A percentile compares a stretch with the other conserved stretches of the same genome.
Conservation (phyloP, 1,140 invertebrate genomes). For the Drosophila ambigua region DNA sequence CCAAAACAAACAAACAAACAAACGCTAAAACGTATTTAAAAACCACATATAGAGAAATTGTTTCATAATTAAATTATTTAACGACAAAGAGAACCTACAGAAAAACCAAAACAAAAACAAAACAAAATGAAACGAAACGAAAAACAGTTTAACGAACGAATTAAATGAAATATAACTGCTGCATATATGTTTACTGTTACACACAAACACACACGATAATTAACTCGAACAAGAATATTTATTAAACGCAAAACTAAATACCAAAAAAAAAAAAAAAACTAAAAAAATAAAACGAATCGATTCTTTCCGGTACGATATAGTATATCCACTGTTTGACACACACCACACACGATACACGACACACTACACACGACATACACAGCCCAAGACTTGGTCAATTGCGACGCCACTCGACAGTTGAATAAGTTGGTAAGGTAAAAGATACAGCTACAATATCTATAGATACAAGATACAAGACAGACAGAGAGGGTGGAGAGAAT, state of each 20-base stretch:
- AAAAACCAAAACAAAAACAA: slow-evolving; percentile 31
- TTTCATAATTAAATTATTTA: slow-evolving; percentile 74
- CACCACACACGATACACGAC: background rate
- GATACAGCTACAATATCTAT: slow-evolving; percentile 5
- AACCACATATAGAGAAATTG: slow-evolving; percentile 67
- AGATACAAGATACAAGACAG: slow-evolving; percentile 12
- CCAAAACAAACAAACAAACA: no score
- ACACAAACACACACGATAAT: slow-evolving; percentile 47
- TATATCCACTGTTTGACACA: no score
- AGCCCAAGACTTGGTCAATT: slow-evolving; percentile 33
- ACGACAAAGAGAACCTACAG: slow-evolving; percentile 43
- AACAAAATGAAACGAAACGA: slow-evolving; percentile 13
- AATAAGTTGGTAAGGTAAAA: slow-evolving; percentile 21
- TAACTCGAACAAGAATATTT: slow-evolving; percentile 63
- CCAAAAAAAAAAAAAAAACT: slow-evolving; percentile 23
- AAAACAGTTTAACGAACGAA: slow-evolving; percentile 55
- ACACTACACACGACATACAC: slow-evolving; percentile 13
- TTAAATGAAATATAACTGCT: slow-evolving; percentile 72
- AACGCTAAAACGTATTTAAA: slow-evolving; percentile 46
- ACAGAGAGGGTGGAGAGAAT: slow-evolving; percentile 1
- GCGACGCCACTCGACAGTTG: no score
- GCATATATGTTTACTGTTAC: slow-evolving; percentile 78
- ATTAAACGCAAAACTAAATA: slow-evolving; percentile 44
- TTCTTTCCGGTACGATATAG: slow-evolving; percentile 23
- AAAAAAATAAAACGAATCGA: slow-evolving; percentile 10